Conservation (phyloP, 2,113 vertebrate species). For the Saguinus imperator region DNA sequence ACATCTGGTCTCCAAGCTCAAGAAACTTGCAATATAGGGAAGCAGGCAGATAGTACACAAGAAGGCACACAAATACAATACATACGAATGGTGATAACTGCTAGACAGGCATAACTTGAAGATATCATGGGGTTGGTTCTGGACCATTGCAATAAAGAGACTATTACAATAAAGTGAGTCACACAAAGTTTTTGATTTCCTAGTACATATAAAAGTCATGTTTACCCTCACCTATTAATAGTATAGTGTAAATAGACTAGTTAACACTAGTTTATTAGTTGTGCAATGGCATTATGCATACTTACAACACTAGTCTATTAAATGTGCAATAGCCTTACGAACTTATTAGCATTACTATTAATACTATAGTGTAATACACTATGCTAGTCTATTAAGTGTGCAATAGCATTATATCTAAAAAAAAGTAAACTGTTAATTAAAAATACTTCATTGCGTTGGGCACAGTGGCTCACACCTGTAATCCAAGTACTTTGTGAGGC, state of each 20-base stretch:
- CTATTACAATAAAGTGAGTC: not conserved
- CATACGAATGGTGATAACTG: not conserved
- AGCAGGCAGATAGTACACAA: not conserved
- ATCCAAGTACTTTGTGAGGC: too few relatives aligned
- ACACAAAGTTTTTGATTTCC: not conserved
- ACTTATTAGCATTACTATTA: too few relatives aligned
- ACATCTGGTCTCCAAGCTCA: not conserved
- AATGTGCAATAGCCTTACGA: too few relatives aligned
- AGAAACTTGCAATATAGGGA: not conserved
- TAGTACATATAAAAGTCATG: not conserved
- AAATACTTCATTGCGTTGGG: not conserved
- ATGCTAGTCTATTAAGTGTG: not conserved
- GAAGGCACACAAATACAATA: not conserved
- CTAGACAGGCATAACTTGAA: not conserved
- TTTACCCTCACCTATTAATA: not conserved
- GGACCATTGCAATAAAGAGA: not conserved
- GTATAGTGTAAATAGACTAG: too few relatives aligned
- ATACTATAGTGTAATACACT: too few relatives aligned
- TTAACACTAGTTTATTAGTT: too few relatives aligned
- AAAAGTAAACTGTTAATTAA: not conserved
- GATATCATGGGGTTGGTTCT: not conserved
- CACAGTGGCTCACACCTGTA: too few relatives aligned
- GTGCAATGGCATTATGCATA: too few relatives aligned
- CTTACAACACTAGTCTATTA: too few relatives aligned
- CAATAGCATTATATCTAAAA: not conserved